Conservation (phyloP, 2,797 vertebrate genomes). For the Poecilia gillii region DNA sequence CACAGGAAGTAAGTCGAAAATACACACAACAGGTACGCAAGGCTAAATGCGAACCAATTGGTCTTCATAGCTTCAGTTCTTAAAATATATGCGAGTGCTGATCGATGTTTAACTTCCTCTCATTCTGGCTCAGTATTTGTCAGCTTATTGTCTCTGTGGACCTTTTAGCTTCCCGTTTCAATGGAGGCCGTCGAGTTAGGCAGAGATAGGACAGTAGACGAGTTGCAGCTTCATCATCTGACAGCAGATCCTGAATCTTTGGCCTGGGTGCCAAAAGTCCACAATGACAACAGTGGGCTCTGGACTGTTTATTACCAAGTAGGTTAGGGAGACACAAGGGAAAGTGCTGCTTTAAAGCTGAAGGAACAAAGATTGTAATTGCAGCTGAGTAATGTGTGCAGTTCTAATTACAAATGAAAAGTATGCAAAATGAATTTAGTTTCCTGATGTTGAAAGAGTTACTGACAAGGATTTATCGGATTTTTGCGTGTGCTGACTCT, state of each 20-base stretch:
- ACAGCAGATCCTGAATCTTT: conserved; percentile 47
- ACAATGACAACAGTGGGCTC: conserved; percentile 7
- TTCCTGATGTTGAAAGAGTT: background rate
- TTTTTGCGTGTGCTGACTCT: conserved; percentile 25
- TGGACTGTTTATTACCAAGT: conserved; percentile 54
- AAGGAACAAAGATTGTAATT: conserved; percentile 13
- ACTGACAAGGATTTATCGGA: conserved; percentile 14
- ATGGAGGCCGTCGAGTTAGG: conserved; percentile 37
- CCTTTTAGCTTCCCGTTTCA: conserved; percentile 48
- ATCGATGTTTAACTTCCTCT: conserved; percentile 5
- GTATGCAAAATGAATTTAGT: background rate
- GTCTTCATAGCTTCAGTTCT: conserved; percentile 2
- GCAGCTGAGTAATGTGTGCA: conserved; percentile 3
- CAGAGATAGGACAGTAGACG: conserved; percentile 57
- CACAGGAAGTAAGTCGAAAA: conserved; percentile 83
- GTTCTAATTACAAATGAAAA: conserved; percentile 1
- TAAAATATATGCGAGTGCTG: conserved; percentile 10
- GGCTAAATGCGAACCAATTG: background rate
- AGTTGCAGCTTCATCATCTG: conserved; percentile 34
- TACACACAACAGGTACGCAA: background rate
- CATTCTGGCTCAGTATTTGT: conserved; percentile 18
- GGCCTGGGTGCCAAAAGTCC: conserved; percentile 24
- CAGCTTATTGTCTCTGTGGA: conserved; percentile 31
- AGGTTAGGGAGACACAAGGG: conserved; percentile 67
- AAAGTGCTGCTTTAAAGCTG: conserved; percentile 22